Evolutionary conservation across 2,113 vertebrate species (phyloP).

Genomic region (Chrysochloris asiatica): DNA sequence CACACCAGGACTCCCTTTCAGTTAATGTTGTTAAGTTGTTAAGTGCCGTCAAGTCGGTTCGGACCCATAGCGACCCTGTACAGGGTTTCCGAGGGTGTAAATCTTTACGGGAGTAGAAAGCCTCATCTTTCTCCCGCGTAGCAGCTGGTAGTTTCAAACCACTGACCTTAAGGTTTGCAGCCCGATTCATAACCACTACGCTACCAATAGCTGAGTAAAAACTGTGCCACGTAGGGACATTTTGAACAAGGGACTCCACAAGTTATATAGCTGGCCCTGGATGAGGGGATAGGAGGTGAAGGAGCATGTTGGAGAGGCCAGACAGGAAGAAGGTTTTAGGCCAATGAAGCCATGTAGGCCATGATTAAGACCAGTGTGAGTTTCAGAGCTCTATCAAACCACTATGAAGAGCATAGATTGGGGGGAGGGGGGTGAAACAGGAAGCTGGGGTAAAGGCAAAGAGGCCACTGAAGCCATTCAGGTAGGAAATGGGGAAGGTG

Average conservation of each 20-base stretch:
- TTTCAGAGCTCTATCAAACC: background rate
- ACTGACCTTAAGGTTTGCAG: too few relatives aligned
- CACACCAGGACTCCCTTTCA: too few relatives aligned
- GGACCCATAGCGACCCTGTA: too few relatives aligned
- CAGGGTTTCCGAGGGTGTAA: too few relatives aligned
- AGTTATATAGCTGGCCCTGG: fast-evolving
- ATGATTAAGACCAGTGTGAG: background rate
- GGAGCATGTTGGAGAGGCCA: background rate
- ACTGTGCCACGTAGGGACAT: background rate
- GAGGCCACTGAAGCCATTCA: background rate
- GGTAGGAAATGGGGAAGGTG: background rate
- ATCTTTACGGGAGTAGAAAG: too few relatives aligned
- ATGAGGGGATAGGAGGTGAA: fast-evolving
- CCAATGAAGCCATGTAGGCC: background rate
- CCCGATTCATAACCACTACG: too few relatives aligned
- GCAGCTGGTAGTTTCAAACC: too few relatives aligned
- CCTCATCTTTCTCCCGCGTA: too few relatives aligned
- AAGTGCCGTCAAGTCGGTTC: too few relatives aligned
- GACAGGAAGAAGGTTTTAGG: too few relatives aligned
- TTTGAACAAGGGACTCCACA: background rate
- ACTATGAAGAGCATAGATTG: fast-evolving
- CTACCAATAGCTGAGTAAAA: too few relatives aligned
- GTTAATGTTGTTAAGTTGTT: too few relatives aligned
- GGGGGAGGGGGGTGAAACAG: fast-evolving
- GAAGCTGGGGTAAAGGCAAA: background rate